Evolutionary conservation across 1,140 invertebrate genomes (phyloP).

Genomic region (Nautilus pompilius): DNA sequence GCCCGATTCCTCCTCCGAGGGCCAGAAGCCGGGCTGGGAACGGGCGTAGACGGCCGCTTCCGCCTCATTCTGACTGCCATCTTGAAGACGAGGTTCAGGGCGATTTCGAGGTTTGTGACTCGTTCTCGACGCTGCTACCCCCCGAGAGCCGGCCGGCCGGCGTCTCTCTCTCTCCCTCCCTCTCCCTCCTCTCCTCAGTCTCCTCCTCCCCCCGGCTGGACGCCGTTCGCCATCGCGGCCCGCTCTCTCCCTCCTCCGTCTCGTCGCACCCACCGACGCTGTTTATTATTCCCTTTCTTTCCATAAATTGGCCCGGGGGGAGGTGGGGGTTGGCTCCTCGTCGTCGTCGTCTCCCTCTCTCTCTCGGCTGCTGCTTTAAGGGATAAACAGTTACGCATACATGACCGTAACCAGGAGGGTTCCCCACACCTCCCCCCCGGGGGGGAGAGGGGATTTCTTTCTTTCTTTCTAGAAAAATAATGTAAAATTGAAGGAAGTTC

Average conservation of each 20-base stretch:
- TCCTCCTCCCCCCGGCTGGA: not conserved
- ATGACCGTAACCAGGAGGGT: too few species aligned
- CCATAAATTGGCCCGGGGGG: not conserved
- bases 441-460: too few species aligned
- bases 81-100: conserved; percentile 36
- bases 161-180: not conserved
- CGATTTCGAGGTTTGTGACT: conserved; percentile 46
- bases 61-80: conserved; percentile 34
- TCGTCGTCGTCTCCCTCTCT: not conserved
- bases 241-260: not conserved
- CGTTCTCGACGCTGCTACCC: conserved; percentile 23
- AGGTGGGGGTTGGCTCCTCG: not conserved
- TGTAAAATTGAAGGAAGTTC: too few species aligned
- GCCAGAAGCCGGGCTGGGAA: too few species aligned
- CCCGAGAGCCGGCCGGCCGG: not conserved
- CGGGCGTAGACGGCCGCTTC: too few species aligned
- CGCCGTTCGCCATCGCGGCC: not conserved
- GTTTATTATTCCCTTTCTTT: not conserved
- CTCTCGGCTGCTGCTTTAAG: too few species aligned
- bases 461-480: too few species aligned
- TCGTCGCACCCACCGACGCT: not conserved
- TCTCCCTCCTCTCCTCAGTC: not conserved
- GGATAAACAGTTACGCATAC: too few species aligned
- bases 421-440: too few species aligned
- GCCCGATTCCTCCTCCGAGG: too few species aligned